Evolutionary conservation across 2,113 vertebrate species (phyloP), one percentile per base, ranked within the genome.

Genomic region (Corythornis madagascariensis): DNA sequence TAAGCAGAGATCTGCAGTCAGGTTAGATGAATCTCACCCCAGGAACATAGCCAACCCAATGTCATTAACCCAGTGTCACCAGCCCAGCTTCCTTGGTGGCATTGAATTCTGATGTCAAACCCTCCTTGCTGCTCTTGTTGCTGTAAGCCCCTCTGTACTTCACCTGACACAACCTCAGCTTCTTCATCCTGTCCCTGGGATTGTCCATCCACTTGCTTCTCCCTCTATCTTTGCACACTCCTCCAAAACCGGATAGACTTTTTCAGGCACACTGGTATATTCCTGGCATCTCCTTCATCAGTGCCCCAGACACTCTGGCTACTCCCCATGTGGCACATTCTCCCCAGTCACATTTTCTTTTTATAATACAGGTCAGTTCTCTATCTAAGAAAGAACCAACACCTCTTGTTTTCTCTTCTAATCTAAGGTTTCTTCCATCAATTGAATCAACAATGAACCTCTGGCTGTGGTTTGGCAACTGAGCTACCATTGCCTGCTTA

Each of bases 401-500:
- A 64, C 26, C 9, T 88, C 76, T 57, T 74, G 33, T 22, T 4
- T 2, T 24, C 63, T 48, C 50, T 83, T 83, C 40, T 61, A 17
- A 19, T 29, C 55, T 48, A 70, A 45, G 33, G 4, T 42, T 81
- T 78, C 43, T 60, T 42, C 57, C 66, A 85, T 45, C 60, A 71
- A 5, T 43, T 10, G 52, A 78, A 63, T 16, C 2, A 1, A 64
- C 43, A 11, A 1, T 0, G 2, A 88, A 16, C 15, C 26, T 50
- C 67, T 50, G 55, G 40, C 50, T 84, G 57, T 18, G 59, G 35
- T 29, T 70, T 65, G 31, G 74, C 65, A 92, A 87, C 57, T 61
- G 55, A 69, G 59, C 26, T 71, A 19, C 40, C 22, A 21, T 2
- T 70, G 31, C 33, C 45, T 69, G 42, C 52, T 77, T 17, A 52